A percentile compares a stretch with the other conserved stretches of the same genome.
Conservation (phyloP, 2,797 vertebrate species). For the Notolepis coatsorum region DNA sequence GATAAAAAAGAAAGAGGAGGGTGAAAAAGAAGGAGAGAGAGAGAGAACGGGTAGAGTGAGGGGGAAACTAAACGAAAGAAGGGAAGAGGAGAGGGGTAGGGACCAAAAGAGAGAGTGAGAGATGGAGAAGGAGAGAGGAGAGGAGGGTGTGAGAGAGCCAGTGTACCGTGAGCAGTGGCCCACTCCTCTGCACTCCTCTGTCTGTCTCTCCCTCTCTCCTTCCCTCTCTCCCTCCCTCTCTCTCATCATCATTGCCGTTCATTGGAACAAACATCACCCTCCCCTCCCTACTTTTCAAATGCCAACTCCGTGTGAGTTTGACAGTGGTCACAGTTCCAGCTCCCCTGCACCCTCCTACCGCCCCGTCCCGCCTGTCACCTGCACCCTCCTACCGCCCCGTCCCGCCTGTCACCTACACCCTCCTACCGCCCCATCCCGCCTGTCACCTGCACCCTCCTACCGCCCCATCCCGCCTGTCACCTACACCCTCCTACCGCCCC, state of each 20-base stretch:
- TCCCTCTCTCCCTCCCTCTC: neutral
- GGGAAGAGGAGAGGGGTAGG: constrained; percentile 10
- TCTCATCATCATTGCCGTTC: constrained; percentile 4
- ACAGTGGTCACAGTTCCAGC: constrained; percentile 18
- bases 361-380: constrained; percentile 42
- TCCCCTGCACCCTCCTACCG: constrained; percentile 10
- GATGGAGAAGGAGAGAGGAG: neutral
- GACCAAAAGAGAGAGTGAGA: neutral
- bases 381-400: no score
- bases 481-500: no score
- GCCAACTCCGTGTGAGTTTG: neutral
- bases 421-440: no score
- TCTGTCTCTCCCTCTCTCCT: neutral
- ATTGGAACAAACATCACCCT: constrained; percentile 3
- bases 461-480: constrained; percentile 37
- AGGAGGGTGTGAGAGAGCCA: neutral
- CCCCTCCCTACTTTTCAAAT: constrained; percentile 20
- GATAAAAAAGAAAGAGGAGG: no score
- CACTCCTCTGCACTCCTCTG: neutral
- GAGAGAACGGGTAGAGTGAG: constrained; percentile 5
- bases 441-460: constrained; percentile 55
- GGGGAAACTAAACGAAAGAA: no score
- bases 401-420: constrained; percentile 46
- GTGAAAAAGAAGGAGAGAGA: neutral
- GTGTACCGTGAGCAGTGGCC: neutral